phyloP scores from a whole-genome alignment of 2,797 vertebrate genomes.

The Melanogrammus aeglefinus region DNA sequence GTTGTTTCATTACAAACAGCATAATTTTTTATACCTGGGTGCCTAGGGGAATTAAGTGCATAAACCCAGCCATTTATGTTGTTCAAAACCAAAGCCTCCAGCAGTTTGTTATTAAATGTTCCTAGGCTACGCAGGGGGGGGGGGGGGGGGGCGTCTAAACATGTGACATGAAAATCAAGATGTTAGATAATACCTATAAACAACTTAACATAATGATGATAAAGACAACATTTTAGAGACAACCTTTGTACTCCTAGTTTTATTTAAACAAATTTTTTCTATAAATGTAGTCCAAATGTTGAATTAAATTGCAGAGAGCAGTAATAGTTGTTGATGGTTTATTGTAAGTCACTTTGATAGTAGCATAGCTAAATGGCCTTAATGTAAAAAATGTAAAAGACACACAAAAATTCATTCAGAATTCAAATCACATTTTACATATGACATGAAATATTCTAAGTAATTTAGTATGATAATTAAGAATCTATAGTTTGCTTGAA shows the following conservation, averaged over 20 bases:
- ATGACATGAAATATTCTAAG: not conserved
- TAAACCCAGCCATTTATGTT: not conserved
- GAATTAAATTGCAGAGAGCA: not conserved
- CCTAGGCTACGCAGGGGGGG: not conserved
- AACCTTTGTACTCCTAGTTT: not conserved
- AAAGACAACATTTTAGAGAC: not conserved
- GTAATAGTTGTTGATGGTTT: not conserved
- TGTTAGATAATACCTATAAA: not conserved
- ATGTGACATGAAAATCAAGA: not conserved
- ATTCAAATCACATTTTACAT: not conserved
- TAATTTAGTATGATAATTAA: not conserved
- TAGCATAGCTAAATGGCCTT: too few relatives aligned
- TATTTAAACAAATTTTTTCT: not conserved
- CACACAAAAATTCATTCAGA: not conserved
- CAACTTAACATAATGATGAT: not conserved
- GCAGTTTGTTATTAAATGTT: not conserved
- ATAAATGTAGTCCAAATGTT: not conserved
- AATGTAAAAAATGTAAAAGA: not conserved
- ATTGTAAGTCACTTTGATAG: too few relatives aligned
- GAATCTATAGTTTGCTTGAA: not conserved
- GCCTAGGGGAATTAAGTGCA: not conserved
- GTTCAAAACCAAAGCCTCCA: not conserved
- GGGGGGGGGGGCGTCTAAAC: not conserved
- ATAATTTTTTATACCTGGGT: not conserved
- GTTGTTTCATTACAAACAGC: not conserved